Evolutionary conservation across 2,888 invertebrate genomes (phyloP), one percentile per base, ranked within the genome.

Genomic region (Protula sp.): DNA sequence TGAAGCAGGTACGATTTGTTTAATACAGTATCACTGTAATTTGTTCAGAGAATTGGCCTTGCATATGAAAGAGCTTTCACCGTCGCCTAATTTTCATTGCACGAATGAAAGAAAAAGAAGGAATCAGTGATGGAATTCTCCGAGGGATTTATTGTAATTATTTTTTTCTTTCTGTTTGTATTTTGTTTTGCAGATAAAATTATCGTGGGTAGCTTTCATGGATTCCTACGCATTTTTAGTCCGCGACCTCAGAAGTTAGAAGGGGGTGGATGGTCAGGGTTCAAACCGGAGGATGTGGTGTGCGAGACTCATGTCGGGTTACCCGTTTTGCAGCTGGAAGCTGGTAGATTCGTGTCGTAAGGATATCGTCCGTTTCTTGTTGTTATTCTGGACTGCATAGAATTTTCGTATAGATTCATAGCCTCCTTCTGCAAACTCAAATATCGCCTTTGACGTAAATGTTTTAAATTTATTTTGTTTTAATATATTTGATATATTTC

Each of bases 331-430:
- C 92, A 93, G 74, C 79, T 94, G 53, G 88, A 87, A 72, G 86
- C 87, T 50, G 97, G 95, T 54, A 87, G 87, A 81, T 90, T 94
- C 76, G 87, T 90, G 55, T 88, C 89, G 91, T 93, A 85, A 87
- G 88, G 72, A 27, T 47, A 28, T n/a, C n/a, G n/a, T n/a, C n/a
- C n/a, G n/a, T n/a, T n/a, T n/a, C n/a, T n/a, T n/a, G n/a, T n/a
- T n/a, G n/a, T n/a, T n/a, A n/a, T n/a, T n/a, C n/a, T n/a, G n/a
- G n/a, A n/a, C n/a, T n/a, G n/a, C n/a, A n/a, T n/a, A n/a, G n/a
- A n/a, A n/a, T n/a, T n/a, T n/a, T n/a, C n/a, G n/a, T n/a, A n/a
- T n/a, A n/a, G n/a, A n/a, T n/a, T n/a, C n/a, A n/a, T n/a, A n/a
- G n/a, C n/a, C n/a, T n/a, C n/a, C n/a, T n/a, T n/a, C n/a, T n/a